A percentile compares a stretch with the other conserved stretches of the same genome.
These are phyloP conservation scores for Himantopus leucocephalus DNA, from an alignment of 2,113 vertebrate genomes.

Conservation along the genomic window DNA sequence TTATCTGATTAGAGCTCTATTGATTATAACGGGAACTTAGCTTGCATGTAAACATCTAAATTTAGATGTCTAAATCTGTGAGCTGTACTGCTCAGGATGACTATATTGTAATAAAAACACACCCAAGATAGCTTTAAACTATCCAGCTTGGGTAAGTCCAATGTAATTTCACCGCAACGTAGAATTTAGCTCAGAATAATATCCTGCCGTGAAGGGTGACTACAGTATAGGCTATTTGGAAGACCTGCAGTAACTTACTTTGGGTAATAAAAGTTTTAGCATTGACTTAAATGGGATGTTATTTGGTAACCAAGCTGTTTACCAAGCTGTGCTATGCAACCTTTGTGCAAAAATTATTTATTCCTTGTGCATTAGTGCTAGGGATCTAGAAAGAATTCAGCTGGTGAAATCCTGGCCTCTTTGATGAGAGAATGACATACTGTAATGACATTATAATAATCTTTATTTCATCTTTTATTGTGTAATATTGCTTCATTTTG, in stretches of 20 bases:
- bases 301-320: neutral
- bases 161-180: slow-evolving; percentile 6
- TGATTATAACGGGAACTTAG: neutral
- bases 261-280: neutral
- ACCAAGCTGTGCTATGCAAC: neutral
- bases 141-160: neutral
- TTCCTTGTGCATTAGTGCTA: neutral
- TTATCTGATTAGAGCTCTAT: neutral
- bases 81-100: neutral
- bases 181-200: neutral
- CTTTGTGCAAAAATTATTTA: neutral
- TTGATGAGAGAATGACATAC: neutral
- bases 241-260: neutral
- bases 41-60: neutral
- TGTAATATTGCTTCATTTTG: slow-evolving; percentile 12
- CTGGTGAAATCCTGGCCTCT: neutral
- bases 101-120: neutral
- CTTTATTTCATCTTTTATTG: neutral
- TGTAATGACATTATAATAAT: neutral
- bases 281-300: neutral
- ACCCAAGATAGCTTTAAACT: neutral
- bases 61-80: slow-evolving; percentile 14
- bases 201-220: neutral
- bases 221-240: neutral
- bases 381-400: neutral